These are phyloP conservation scores for Pyrrhia umbra DNA, from an alignment of 2,888 invertebrate genomes.

Conservation along the genomic window DNA sequence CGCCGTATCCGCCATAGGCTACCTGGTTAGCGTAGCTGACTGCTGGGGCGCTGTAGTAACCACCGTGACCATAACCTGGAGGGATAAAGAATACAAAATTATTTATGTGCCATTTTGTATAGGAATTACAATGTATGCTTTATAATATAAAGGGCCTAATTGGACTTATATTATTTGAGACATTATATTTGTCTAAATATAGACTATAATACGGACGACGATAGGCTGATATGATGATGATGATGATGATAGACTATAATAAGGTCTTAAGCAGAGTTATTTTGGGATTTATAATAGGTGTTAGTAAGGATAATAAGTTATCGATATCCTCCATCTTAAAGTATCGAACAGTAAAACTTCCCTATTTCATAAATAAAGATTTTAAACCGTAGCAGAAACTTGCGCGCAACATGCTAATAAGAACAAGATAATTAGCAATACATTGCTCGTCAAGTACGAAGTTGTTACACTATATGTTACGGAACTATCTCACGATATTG, in stretches of 20 bases:
- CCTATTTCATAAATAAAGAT: neutral
- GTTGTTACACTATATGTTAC: slow-evolving; percentile 16
- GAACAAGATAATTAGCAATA: slow-evolving; percentile 32
- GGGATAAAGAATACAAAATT: slow-evolving; percentile 6
- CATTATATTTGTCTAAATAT: too few species aligned
- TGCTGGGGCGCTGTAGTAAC: slow-evolving; percentile 68
- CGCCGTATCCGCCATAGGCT: slow-evolving; percentile 65
- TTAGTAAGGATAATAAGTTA: too few species aligned
- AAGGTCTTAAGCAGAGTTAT: too few species aligned
- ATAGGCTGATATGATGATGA: too few species aligned
- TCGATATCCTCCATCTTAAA: neutral
- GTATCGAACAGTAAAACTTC: neutral
- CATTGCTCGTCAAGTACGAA: slow-evolving; percentile 15
- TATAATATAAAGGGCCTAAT: too few species aligned
- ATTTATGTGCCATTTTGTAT: neutral
- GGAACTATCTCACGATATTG: slow-evolving; percentile 38
- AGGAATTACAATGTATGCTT: too few species aligned
- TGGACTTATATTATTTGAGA: too few species aligned
- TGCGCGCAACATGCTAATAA: slow-evolving; percentile 1
- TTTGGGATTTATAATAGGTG: too few species aligned
- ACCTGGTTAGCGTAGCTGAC: slow-evolving; percentile 69
- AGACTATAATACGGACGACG: too few species aligned
- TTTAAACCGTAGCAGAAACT: slow-evolving; percentile 3
- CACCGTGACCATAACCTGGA: slow-evolving; percentile 63
- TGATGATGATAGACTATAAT: too few species aligned